A percentile compares a stretch with the other conserved stretches of the same genome.
These are phyloP conservation scores for Notothenia rossii DNA, from an alignment of 2,113 vertebrate species.

Conservation along the genomic window DNA sequence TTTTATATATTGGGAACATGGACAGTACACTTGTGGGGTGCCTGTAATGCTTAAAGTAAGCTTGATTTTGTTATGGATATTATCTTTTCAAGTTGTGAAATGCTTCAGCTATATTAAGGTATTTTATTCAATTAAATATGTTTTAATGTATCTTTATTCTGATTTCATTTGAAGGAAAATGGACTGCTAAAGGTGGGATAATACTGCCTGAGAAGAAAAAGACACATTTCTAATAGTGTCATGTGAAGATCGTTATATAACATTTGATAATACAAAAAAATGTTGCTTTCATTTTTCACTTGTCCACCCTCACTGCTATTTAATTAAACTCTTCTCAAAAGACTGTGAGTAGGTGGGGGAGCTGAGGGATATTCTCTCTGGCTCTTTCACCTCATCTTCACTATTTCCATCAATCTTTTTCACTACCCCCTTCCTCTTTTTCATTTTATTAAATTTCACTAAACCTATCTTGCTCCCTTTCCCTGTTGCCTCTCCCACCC, in stretches of 20 bases:
- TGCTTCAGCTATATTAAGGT: no score
- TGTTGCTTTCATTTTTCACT: conserved; percentile 14
- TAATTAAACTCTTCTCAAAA: conserved; percentile 48
- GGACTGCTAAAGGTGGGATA: no score
- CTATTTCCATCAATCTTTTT: conserved; percentile 11
- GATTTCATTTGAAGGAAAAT: no score
- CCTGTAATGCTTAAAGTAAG: neutral
- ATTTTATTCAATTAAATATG: no score
- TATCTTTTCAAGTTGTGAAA: neutral
- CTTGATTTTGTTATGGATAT: neutral
- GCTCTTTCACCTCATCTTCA: neutral
- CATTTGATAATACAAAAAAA: neutral
- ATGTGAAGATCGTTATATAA: no score
- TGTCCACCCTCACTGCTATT: conserved; percentile 25
- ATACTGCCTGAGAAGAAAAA: no score
- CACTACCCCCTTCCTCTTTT: neutral
- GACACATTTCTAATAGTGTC: no score
- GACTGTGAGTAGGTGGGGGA: conserved; percentile 35
- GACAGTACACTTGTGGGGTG: neutral
- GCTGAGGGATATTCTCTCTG: conserved; percentile 15
- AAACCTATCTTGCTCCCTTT: conserved; percentile 16
- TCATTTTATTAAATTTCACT: conserved; percentile 14
- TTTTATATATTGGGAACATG: neutral
- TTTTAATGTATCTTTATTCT: no score
- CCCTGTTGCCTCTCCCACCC: neutral